These are phyloP conservation scores for roundworm (Caenorhabditis elegans) DNA, from an alignment of 1,140 invertebrate genomes.

Conservation along the genomic window WBcel235 BX284605.5:12048001-12048500, in stretches of 20 bases:
- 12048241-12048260: not conserved
- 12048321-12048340: slow-evolving; percentile 26
- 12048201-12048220: slow-evolving; percentile 49
- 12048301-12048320: not conserved
- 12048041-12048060: no score
- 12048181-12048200: slow-evolving; percentile 46
- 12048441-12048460: not conserved
- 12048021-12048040: no score
- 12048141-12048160: slow-evolving; percentile 34
- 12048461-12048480: not conserved
- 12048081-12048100: no score
- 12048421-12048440: not conserved
- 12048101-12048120: no score
- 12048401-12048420: slow-evolving; percentile 36
- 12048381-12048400: not conserved
- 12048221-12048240: not conserved
- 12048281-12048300: not conserved
- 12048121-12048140: no score
- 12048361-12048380: not conserved
- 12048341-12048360: not conserved
- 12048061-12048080: no score
- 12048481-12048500: not conserved
- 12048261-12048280: not conserved
- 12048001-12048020: no score
- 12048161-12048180: slow-evolving; percentile 53